Conservation (phyloP, 2,797 vertebrate species). For the Enteromius thamalakanensis region DNA sequence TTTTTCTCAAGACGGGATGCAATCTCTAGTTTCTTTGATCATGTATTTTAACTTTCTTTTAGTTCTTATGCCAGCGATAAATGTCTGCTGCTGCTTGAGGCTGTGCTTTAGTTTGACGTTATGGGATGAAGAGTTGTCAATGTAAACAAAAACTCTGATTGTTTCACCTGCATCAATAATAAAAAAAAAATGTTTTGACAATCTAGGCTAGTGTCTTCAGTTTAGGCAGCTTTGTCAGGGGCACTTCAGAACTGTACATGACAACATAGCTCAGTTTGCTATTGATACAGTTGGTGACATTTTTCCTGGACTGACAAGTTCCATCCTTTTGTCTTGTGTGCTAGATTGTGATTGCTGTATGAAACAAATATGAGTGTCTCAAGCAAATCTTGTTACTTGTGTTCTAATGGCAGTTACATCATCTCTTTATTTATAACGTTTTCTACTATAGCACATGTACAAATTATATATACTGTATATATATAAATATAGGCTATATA, state of each 20-base stretch:
- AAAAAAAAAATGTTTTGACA: not conserved
- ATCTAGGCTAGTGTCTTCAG: not conserved
- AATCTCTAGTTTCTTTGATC: slow-evolving; percentile 75
- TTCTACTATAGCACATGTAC: too few species aligned
- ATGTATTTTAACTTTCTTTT: slow-evolving; percentile 77
- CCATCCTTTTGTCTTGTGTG: slow-evolving; percentile 86
- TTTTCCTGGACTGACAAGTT: slow-evolving; percentile 89
- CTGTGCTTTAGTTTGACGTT: slow-evolving; percentile 84
- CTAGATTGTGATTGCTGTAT: slow-evolving; percentile 85
- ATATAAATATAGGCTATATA: too few species aligned
- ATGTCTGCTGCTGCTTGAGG: slow-evolving; percentile 78
- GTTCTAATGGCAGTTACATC: not conserved
- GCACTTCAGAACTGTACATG: slow-evolving; percentile 22
- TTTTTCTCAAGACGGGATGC: slow-evolving; percentile 79
- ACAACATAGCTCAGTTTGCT: slow-evolving; percentile 87
- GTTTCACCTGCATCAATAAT: slow-evolving; percentile 82
- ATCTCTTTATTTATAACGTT: not conserved
- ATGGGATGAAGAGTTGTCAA: slow-evolving; percentile 90
- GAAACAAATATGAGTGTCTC: slow-evolving; percentile 33
- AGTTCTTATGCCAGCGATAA: slow-evolving; percentile 78
- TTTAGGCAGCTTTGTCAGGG: not conserved
- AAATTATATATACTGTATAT: too few species aligned
- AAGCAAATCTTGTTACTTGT: not conserved
- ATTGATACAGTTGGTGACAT: slow-evolving; percentile 88
- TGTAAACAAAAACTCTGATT: slow-evolving; percentile 82